A percentile compares a stretch with the other conserved stretches of the same genome.
Conservation (phyloP, 2,113 vertebrate genomes). For the Ascaphus truei region DNA sequence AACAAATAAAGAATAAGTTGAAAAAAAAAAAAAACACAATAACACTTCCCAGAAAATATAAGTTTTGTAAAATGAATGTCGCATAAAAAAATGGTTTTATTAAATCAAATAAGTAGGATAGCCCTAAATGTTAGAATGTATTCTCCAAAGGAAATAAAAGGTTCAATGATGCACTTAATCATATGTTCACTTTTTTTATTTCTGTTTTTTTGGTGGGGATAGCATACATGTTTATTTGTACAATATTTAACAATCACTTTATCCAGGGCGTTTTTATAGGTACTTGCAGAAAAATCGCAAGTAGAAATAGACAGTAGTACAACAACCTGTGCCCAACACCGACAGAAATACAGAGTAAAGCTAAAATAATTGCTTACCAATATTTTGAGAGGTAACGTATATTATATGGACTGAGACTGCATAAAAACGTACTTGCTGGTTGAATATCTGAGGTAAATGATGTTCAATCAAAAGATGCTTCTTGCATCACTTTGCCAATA, state of each 20-base stretch:
- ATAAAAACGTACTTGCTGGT: slow-evolving; percentile 74
- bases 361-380: slow-evolving; percentile 66
- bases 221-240: slow-evolving; percentile 90
- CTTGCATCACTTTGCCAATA: slow-evolving; percentile 61
- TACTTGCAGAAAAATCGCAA: slow-evolving; percentile 74
- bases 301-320: slow-evolving; percentile 73
- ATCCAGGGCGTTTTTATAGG: slow-evolving; percentile 66
- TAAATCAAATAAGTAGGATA: too few relatives aligned
- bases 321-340: slow-evolving; percentile 77
- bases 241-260: slow-evolving; percentile 91
- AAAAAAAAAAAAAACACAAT: too few relatives aligned
- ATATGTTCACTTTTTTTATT: slow-evolving; percentile 63
- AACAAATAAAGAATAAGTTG: too few relatives aligned
- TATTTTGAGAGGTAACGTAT: slow-evolving; percentile 70
- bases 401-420: slow-evolving; percentile 64
- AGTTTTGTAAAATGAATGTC: too few relatives aligned
- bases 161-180: slow-evolving; percentile 29
- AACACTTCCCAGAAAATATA: too few relatives aligned
- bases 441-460: slow-evolving; percentile 86
- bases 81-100: too few relatives aligned
- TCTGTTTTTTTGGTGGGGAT: slow-evolving; percentile 61
- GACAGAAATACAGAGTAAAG: slow-evolving; percentile 70
- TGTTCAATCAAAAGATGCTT: slow-evolving; percentile 63
- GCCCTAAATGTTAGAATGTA: too few relatives aligned
- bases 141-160: background rate